Percentiles rank a stretch among this genome's conserved stretches.
Conservation (phyloP, 1,140 invertebrate species). For the Drosophila pallidifrons region DNA sequence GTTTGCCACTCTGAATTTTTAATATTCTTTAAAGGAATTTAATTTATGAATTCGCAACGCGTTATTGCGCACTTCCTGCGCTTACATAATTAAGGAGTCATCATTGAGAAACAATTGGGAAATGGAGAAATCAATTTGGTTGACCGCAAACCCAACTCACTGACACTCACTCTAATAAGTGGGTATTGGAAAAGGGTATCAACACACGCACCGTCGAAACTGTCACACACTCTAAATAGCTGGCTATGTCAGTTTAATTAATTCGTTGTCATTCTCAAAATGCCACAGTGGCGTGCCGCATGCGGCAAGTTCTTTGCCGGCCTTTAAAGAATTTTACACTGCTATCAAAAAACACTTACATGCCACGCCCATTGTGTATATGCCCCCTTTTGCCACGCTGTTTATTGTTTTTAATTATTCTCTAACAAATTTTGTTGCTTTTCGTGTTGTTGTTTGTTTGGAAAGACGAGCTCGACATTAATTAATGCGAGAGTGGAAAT, state of each 20-base stretch:
- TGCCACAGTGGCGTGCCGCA: constrained; percentile 18
- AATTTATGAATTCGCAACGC: constrained; percentile 35
- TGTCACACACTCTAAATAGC: constrained; percentile 25
- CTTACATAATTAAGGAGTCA: constrained; percentile 26
- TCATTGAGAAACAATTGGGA: constrained; percentile 7
- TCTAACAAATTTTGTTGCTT: constrained; percentile 41
- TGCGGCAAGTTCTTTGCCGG: constrained; percentile 10
- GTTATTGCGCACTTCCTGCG: constrained; percentile 39
- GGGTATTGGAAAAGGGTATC: constrained; percentile 19
- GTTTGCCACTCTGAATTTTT: constrained; percentile 37
- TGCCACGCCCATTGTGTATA: constrained; percentile 17
- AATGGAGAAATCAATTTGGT: constrained; percentile 45
- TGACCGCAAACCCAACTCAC: constrained; percentile 13
- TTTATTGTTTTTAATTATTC: constrained; percentile 38
- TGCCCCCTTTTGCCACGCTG: constrained; percentile 2
- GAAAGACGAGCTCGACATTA: constrained; percentile 47
- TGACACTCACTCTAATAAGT: constrained; percentile 26
- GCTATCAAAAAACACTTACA: neutral
- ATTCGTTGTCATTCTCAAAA: constrained; percentile 37
- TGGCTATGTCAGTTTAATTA: constrained; percentile 26
- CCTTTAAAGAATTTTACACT: neutral
- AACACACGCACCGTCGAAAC: constrained; percentile 11
- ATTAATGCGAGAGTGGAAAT: constrained; percentile 51
- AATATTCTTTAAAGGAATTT: constrained; percentile 41
- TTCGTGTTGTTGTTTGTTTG: constrained; percentile 26